phyloP scores from a whole-genome alignment of 1,140 invertebrate genomes.

The Caenorhabditis briggsae region DNA sequence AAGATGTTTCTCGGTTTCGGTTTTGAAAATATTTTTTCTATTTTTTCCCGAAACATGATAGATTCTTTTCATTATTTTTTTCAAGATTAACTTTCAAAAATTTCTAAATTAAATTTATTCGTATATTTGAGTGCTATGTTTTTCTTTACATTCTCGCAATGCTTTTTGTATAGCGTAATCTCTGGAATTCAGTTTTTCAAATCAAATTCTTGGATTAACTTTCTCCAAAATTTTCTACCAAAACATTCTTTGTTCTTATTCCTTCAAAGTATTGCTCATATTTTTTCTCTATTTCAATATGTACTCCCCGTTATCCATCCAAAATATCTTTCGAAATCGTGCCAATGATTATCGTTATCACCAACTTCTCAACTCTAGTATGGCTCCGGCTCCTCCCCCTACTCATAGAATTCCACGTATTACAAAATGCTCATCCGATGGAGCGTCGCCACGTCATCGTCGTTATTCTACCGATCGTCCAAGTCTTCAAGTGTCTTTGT shows the following conservation, averaged over 20 bases:
- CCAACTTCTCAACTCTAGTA: background rate
- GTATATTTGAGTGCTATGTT: too few relatives aligned
- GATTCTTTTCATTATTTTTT: too few relatives aligned
- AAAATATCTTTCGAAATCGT: background rate
- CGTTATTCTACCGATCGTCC: slow-evolving; percentile 13
- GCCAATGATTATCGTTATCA: background rate
- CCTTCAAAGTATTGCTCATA: background rate
- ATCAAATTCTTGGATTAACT: too few relatives aligned
- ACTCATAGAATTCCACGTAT: slow-evolving; percentile 17
- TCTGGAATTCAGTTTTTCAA: too few relatives aligned
- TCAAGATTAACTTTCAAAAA: too few relatives aligned
- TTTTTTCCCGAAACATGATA: too few relatives aligned
- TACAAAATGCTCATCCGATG: slow-evolving; percentile 42
- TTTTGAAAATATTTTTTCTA: too few relatives aligned
- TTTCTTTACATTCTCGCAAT: too few relatives aligned
- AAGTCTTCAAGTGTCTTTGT: background rate
- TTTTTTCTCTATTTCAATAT: background rate
- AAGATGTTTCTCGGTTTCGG: too few relatives aligned
- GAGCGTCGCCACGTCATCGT: slow-evolving; percentile 7
- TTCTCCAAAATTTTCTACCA: too few relatives aligned
- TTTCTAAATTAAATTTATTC: too few relatives aligned
- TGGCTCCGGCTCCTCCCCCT: background rate
- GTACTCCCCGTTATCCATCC: background rate
- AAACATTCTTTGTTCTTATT: background rate
- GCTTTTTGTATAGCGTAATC: too few relatives aligned